These are phyloP conservation scores for Osmoderma eremita DNA, from an alignment of 2,888 invertebrate species.

Conservation along the genomic window DNA sequence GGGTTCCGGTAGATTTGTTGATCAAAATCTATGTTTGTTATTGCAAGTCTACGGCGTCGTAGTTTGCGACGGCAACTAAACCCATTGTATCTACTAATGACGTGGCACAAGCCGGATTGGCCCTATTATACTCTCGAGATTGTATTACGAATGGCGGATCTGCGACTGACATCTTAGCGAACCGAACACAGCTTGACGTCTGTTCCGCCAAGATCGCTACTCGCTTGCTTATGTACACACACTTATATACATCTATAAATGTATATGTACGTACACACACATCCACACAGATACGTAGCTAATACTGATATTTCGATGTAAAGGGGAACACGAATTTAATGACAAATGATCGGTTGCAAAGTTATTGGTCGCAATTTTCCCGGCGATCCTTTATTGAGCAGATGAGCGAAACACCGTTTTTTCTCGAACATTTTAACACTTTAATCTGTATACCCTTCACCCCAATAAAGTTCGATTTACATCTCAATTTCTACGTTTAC, in stretches of 20 bases:
- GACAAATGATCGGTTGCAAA: no score
- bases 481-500: no score
- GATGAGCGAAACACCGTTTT: no score
- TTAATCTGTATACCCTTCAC: not conserved
- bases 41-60: conserved; percentile 50
- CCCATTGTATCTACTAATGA: conserved; percentile 59
- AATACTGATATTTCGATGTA: no score
- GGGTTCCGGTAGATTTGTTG: conserved; percentile 50
- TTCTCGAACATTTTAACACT: not conserved
- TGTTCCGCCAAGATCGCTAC: conserved; percentile 34
- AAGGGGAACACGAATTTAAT: not conserved
- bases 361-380: no score
- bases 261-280: no score
- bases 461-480: not conserved
- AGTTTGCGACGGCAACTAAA: conserved; percentile 53
- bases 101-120: conserved; percentile 59
- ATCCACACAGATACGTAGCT: no score
- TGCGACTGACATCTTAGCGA: conserved; percentile 61
- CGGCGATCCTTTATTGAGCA: no score
- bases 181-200: conserved; percentile 56
- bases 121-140: conserved; percentile 62
- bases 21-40: conserved; percentile 59
- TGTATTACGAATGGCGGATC: conserved; percentile 61
- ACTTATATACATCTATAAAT: not conserved
- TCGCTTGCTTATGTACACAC: conserved; percentile 5